Conservation (phyloP, 1,140 invertebrate species). For the Oscheius sp. region DNA sequence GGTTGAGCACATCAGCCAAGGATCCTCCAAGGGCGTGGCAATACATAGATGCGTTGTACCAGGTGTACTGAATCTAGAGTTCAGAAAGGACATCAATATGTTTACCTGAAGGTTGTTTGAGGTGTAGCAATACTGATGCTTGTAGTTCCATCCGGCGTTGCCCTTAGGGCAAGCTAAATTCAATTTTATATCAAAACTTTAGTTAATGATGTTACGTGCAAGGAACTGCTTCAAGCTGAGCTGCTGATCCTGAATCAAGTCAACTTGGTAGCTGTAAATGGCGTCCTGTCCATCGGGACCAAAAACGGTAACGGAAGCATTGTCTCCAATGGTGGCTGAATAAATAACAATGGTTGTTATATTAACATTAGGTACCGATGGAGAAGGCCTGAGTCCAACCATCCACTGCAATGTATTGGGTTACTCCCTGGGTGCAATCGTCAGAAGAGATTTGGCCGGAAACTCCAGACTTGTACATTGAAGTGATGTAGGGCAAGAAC, state of each 20-base stretch:
- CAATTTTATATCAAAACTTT: not conserved
- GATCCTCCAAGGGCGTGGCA: conserved; percentile 18
- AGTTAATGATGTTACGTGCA: not conserved
- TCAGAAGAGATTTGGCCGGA: conserved; percentile 7
- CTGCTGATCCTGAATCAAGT: conserved; percentile 7
- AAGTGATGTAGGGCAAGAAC: conserved; percentile 36
- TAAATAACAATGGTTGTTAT: not conserved
- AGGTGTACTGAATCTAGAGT: conserved; percentile 1
- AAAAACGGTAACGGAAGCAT: conserved; percentile 16
- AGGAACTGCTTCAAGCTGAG: conserved; percentile 28
- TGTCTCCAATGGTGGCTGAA: conserved; percentile 13
- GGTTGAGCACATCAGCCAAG: conserved; percentile 6
- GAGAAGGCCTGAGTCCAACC: conserved; percentile 41
- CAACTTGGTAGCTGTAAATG: conserved; percentile 14
- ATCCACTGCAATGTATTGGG: conserved; percentile 40
- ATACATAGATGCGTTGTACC: not conserved
- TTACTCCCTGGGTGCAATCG: conserved; percentile 12
- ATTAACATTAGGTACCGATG: conserved; percentile 10
- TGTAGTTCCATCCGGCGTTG: not conserved
- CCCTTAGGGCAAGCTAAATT: conserved; percentile 25
- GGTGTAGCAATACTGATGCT: too few relatives aligned
- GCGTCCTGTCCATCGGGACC: conserved; percentile 30
- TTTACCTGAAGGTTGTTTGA: too few relatives aligned
- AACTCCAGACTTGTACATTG: conserved; percentile 38
- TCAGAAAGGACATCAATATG: too few relatives aligned